Evolutionary conservation across 30 jellyfish, hydroid and myxozoan species (phyloP), one percentile per base, ranked within the genome.

Genomic region (Hydra vulgaris): DNA sequence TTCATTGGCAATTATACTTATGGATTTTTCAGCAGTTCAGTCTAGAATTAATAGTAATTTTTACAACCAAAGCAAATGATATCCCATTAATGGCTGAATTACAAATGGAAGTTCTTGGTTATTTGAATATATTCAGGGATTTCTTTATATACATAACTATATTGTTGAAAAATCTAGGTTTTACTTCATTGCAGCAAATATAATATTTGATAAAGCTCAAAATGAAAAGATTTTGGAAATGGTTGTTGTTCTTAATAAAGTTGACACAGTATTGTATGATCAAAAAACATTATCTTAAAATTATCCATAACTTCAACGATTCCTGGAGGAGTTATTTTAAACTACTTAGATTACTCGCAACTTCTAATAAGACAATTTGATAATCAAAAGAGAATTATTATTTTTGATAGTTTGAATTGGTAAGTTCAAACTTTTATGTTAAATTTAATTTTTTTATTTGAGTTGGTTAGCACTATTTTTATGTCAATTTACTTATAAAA

Each of bases 21-120:
- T 26, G 98, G 98, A n/a, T 27, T 92, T 92, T 78, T 80, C 95
- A 21, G 96, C 96, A 53, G 71, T 87, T 7, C 94, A 72, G 25
- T 80, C 78, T 23, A 25, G 25, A 40, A 74, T 84, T 24, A 70
- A 27, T 19, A 71, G 88, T 22, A 1, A 79, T 53, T 15, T 26
- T 17, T 76, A 81, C 55, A 27, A 21, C 0, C 40, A 85, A 0
- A 56, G 56, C 26, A 56, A 19, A 53, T 79, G 83, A 70, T 22
- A 23, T 75, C 40, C 73, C 69, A 61, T 92, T 70, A 8, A 70
- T 7, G 88, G 94, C 55, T 92, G 98, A 96, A 71, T 94, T 3
- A 77, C 87, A 15, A n/a, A 40, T 21, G 96, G 95, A 16, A 92
- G 84, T 77, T 86, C 61, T 17, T 92, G 96, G 96, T 88, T 92